Conservation (phyloP, 2,888 invertebrate genomes). For the Cheilosia vernalis region DNA sequence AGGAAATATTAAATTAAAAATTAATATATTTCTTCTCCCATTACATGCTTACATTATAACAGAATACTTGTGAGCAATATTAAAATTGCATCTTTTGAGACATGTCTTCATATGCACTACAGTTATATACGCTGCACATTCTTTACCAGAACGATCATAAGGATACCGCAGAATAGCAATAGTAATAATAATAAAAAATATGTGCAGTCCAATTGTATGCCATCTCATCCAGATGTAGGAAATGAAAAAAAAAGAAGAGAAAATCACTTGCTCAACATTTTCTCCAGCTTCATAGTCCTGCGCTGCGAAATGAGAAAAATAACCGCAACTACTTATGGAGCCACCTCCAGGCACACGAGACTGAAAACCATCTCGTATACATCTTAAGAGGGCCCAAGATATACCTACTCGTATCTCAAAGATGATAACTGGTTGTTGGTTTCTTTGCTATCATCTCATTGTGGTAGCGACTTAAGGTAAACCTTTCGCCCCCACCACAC, state of each 20-base stretch:
- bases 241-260: constrained; percentile 13
- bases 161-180: constrained; percentile 19
- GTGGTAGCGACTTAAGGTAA: constrained; percentile 57
- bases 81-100: constrained; percentile 55
- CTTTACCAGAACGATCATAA: constrained; percentile 6
- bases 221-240: constrained; percentile 2
- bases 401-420: constrained; percentile 40
- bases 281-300: constrained; percentile 32
- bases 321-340: constrained; percentile 52
- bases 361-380: constrained; percentile 2
- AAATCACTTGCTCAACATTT: constrained; percentile 71
- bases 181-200: constrained; percentile 56
- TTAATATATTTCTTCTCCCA: not conserved
- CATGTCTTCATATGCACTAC: not conserved
- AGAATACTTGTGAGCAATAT: constrained; percentile 36
- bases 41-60: not conserved
- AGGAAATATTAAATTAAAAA: constrained; percentile 14
- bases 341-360: constrained; percentile 9
- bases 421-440: constrained; percentile 64
- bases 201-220: constrained; percentile 25
- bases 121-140: constrained; percentile 1
- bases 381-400: constrained; percentile 3
- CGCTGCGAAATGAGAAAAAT: constrained; percentile 45
- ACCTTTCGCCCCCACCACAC: not conserved
- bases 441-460: constrained; percentile 50